Base-by-base conservation (phyloP, 2,888 invertebrate genomes). In the Microctonus hyperodae region DNA sequence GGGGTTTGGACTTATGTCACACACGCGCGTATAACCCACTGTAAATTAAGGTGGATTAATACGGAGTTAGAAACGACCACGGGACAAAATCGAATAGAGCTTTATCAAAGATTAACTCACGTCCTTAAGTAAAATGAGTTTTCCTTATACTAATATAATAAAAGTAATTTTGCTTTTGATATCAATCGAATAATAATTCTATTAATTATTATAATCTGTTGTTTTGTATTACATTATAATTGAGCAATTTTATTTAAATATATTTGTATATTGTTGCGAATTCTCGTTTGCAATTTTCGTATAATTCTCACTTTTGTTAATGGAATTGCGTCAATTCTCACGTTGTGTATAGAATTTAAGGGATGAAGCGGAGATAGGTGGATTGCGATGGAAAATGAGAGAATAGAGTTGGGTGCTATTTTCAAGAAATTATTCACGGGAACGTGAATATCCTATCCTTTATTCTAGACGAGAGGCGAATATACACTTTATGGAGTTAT, bases 21-120 rank as follows among this genome's bases (percentile, higher is more conserved):
- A 71, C 68, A 61, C 63, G 60, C 65, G 65, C 51, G n/a, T 28
- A 59, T 25, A n/a, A 59, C 64, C 64, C 72, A 76, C 79, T 80
- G 80, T 77, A 81, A 82, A 81, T 82, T 80, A 82, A 79, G 76
- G 78, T 75, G 77, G 78, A 79, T 81, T 79, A 76, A 80, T 81
- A 77, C 76, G 69, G 81, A 81, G 80, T 81, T 81, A 81, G 78
- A 71, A 73, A 72, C 69, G 78, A 80, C 77, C 80, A 80, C 69
- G 74, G 16, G 7, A n/a, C 3, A 28, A 28, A 28, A 44, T 44
- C 7, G 3, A 44, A 44, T 16, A 7, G 76, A 78, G 80, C 79
- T 82, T 82, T 82, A 81, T 81, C 78, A 80, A 75, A 79, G 81
- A 81, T 82, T 81, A 81, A 78, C 76, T 81, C 74, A 44, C 7